Conservation (phyloP, 2,113 vertebrate genomes). For the Phoxinus phoxinus region DNA sequence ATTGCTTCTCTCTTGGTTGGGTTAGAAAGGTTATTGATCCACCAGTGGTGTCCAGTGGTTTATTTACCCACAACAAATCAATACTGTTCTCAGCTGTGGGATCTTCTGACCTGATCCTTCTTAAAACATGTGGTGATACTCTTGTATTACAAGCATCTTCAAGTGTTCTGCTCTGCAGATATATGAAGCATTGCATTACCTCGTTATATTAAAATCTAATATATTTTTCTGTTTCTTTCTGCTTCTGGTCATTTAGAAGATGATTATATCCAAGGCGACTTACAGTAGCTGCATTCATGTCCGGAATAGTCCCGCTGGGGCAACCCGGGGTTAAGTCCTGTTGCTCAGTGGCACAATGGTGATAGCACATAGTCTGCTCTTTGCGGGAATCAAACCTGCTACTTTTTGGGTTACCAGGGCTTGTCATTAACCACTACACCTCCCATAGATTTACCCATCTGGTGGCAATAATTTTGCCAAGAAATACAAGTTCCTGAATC, state of each 20-base stretch:
- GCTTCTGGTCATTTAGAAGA: not conserved
- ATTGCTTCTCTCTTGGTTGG: constrained; percentile 46
- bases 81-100: constrained; percentile 71
- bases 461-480: constrained; percentile 8
- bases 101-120: constrained; percentile 66
- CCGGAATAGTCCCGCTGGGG: not conserved
- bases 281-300: not conserved
- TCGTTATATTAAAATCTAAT: not conserved
- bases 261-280: not conserved
- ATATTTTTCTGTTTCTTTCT: no score
- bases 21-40: constrained; percentile 71
- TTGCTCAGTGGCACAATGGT: constrained; percentile 19
- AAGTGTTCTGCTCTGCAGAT: not conserved
- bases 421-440: constrained; percentile 1
- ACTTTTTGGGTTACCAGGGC: not conserved
- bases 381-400: constrained; percentile 7
- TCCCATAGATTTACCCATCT: constrained; percentile 14
- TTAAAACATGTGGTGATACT: constrained; percentile 43
- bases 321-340: constrained; percentile 10
- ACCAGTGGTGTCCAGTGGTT: constrained; percentile 76
- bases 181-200: not conserved
- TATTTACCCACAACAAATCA: constrained; percentile 84
- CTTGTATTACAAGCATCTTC: not conserved
- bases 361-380: constrained; percentile 1
- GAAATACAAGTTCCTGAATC: constrained; percentile 7